Evolutionary conservation across 35 echinoderm and acorn worm genomes (phyloP), one percentile per base, ranked within the genome.

Genomic region (Holothuria glaberrima): DNA sequence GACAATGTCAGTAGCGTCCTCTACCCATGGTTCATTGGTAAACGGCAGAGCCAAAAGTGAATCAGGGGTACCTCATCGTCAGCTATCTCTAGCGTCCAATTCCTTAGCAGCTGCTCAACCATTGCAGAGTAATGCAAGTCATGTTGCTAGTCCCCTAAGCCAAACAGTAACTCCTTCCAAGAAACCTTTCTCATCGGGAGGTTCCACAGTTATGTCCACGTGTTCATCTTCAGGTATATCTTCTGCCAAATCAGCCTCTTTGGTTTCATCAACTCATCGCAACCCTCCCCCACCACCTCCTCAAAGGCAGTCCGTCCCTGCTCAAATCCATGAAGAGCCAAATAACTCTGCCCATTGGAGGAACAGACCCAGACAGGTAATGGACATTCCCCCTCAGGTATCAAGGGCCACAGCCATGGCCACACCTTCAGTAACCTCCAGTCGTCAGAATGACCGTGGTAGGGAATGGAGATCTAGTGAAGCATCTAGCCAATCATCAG

Each of bases 171-270:
- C 62, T 69, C 22, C 85, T 14, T 87, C 85, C 41, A 87, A 87
- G 85, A 87, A 87, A 65, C 44, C 85, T 6, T 64, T 61, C 27
- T 84, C 80, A 32, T 67, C 85, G 12, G 50, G 5, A 9, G 50
- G 50, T 17, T 54, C 50, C 12, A 54, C 50, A 54, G 85, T n/a
- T n/a, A 71, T 67, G 66, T 87, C 85, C 62, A 46, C 60, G 21
- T 87, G 85, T 54, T 69, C 61, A 21, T 87, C 85, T 36, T 87
- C 85, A 20, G 85, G 85, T 46, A 87, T 87, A 22, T 87, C 85
- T 4, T 87, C 85, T 30, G 85, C 85, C 60, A 87, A 71, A 59
- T 87, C 85, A 25, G 31, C 85, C 38, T 87, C 85, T 54, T 31
- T 87, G 12, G 63, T 87, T 18, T 87, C 85, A 52, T 83, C 80